Evolutionary conservation across 2,888 invertebrate genomes (phyloP).

Genomic region (Drepana falcataria): DNA sequence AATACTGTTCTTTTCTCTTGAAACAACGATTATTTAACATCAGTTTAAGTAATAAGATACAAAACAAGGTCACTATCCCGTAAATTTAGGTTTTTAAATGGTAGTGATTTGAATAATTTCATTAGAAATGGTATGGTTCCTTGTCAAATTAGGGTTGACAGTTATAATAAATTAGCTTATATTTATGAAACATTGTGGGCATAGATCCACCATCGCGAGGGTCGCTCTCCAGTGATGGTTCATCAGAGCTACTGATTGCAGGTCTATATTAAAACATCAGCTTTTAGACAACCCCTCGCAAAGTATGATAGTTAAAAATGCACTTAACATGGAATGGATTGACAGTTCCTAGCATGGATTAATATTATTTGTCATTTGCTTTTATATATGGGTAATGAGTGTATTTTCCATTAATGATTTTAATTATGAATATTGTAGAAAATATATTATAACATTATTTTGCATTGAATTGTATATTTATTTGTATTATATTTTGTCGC

Average conservation of each 20-base stretch:
- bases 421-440: slow-evolving; percentile 3
- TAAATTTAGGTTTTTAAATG: too few species aligned
- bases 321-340: slow-evolving; percentile 35
- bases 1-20: background rate
- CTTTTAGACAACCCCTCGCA: slow-evolving; percentile 40
- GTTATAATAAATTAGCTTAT: background rate
- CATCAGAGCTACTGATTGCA: slow-evolving; percentile 81
- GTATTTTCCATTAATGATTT: background rate
- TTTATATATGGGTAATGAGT: background rate
- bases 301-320: slow-evolving; percentile 26
- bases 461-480: background rate
- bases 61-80: too few species aligned
- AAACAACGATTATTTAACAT: too few species aligned
- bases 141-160: background rate
- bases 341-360: slow-evolving; percentile 37
- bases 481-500: background rate
- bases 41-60: too few species aligned
- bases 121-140: too few species aligned
- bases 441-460: slow-evolving; percentile 9
- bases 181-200: slow-evolving; percentile 40
- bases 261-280: slow-evolving; percentile 75
- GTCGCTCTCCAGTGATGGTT: slow-evolving; percentile 77
- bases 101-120: too few species aligned
- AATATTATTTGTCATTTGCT: slow-evolving; percentile 15
- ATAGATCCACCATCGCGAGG: slow-evolving; percentile 77